Percentiles rank a stretch among this genome's conserved stretches.
Evolutionary conservation across 2,113 vertebrate species (phyloP).

Genomic region (Callithrix jacchus): DNA sequence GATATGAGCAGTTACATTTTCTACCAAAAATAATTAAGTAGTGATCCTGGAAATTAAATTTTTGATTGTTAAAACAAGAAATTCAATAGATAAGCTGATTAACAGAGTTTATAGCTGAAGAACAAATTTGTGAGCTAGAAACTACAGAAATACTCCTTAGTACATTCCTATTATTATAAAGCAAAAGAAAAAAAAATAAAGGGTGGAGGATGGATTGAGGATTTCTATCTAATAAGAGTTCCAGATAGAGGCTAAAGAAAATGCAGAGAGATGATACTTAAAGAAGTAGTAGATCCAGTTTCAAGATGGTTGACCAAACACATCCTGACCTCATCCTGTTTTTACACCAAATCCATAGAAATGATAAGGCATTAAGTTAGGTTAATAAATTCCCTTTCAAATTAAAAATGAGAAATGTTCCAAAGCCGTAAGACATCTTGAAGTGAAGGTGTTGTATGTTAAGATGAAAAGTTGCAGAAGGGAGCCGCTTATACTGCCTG

Average conservation of each 20-base stretch:
- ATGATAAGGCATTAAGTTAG: not conserved
- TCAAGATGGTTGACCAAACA: not conserved
- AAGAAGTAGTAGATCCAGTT: not conserved
- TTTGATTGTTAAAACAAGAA: conserved; percentile 16
- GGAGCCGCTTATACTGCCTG: not conserved
- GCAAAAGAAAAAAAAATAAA: not conserved
- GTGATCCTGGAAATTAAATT: not conserved
- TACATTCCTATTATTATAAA: not conserved
- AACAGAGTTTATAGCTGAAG: not conserved
- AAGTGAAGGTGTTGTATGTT: not conserved
- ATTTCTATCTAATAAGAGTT: not conserved
- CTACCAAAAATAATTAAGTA: not conserved
- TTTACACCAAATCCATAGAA: not conserved
- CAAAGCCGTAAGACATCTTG: not conserved
- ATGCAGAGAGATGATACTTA: not conserved
- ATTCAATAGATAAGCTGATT: not conserved
- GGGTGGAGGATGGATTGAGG: not conserved
- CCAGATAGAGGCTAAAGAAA: not conserved
- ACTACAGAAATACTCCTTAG: not conserved
- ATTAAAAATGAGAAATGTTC: not conserved
- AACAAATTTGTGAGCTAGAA: not conserved
- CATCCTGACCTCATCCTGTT: not conserved
- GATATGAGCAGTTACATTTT: not conserved
- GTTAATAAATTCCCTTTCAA: not conserved
- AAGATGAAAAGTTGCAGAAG: not conserved